Base-by-base conservation (phyloP, 1,140 invertebrate genomes). In the Tribolium castaneum region DNA sequence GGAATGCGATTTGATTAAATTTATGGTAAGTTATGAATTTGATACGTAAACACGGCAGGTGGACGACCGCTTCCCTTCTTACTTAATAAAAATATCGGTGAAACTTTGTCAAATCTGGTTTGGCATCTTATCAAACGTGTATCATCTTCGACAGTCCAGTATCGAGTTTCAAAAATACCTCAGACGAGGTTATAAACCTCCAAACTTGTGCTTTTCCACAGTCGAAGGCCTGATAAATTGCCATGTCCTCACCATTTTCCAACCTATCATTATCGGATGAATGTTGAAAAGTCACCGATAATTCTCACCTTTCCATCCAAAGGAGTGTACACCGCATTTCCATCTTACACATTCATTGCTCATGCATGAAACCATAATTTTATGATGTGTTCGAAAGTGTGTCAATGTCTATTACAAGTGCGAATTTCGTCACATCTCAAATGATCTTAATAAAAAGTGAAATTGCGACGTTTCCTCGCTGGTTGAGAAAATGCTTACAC, bases 341-440 rank as follows among this genome's bases (percentile, higher is more conserved):
- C 59, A 62, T 62, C 56, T 54, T 16, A 54, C 22, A 25, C 56
- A 62, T 62, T 30, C 52, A 59, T 25, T 59, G 10, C 19, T 59
- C 54, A 59, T 59, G 54, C 54, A 59, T 59, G 54, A 66, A 66
- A 66, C 25, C n/a, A 35, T 66, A 34, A 66, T 66, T 51, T 75
- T 72, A 73, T 62, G 70, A 73, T 78, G 70, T 73, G 52, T 78
- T 78, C 25, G 76, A 78, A 78, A 78, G 76, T 78, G 45, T 78
- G 76, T 78, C 76, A 78, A 78, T 78, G 76, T 78, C 51, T 66
- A 59, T 59, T 78, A 50, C 70, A 78, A 73, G 70, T 78, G 76
- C 54, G 39, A 78, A 78, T 78, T 78, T 78, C 76, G 54, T 78
- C 70, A 78, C 30, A 59, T 72, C 51, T 54, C 45, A 54, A 75